Base-by-base conservation (phyloP, 2,888 invertebrate genomes). In the Hirtodrosophila duncani region DNA sequence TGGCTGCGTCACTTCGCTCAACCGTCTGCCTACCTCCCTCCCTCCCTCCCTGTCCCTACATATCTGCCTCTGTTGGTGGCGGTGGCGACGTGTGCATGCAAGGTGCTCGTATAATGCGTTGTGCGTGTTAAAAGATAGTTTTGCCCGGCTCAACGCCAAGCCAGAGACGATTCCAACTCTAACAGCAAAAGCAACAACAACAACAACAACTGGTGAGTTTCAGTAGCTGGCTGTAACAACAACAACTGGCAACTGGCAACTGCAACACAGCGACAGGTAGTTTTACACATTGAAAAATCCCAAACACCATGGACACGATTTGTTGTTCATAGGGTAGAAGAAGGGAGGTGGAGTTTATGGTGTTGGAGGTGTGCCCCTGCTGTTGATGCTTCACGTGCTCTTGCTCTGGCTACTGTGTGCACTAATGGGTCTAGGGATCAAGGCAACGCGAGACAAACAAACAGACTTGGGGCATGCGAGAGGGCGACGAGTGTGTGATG, bases 111-210 rank as follows among this genome's bases (percentile, higher is more conserved):
- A 72, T 74, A 74, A 74, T 79, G 81, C 79, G 80, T 70, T 63
- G 77, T 78, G 77, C 77, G 77, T 78, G 77, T 79, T 78, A 79
- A 78, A 81, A 78, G 77, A 81, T 81, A 78, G 77, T 78, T 81
- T 78, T 71, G 68, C 80, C 60, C 44, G 43, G 79, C 77, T 81
- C 67, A 81, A 63, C 57, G 61, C 58, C 56, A 57, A 55, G 56
- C 78, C 68, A 56, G 59, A 20, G 23, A 14, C n/a, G 26, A 26
- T 16, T 10, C 21, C 13, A 36, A 36, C 24, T 33, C 63, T 43
- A 30, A 42, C 62, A 44, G 41, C 41, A 51, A 41, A 10, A 34
- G 34, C 23, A 18, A 26, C 13, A 36, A 36, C 24, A 42, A 67
- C 43, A 30, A 42, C 62, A 44, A 38, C 41, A 51, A 41, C 41